Evolutionary conservation across 2,888 invertebrate genomes (phyloP), one percentile per base, ranked within the genome.

Genomic region (Volucella zonaria): DNA sequence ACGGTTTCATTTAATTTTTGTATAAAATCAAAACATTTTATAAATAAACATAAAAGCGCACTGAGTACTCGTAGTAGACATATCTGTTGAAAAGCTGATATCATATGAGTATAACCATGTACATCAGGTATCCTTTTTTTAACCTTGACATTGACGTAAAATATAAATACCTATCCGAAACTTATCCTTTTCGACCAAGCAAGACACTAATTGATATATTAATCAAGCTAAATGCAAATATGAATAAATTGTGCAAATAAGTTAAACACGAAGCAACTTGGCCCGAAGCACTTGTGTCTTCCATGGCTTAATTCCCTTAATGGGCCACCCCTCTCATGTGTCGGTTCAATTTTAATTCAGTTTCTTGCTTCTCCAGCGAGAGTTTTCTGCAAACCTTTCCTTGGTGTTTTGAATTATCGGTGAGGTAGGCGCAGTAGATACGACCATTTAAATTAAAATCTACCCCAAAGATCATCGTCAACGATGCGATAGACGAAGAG

Each of bases 391-490:
- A 70, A 83, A 68, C 68, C 58, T 52, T 49, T 66, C 54, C 31
- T 64, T 45, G 74, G 74, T 75, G 77, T 54, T 49, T 61, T 47
- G 47, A 54, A 75, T 74, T 75, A 80, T 80, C 80, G 70, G 68
- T 43, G 43, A 59, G 64, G 80, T 68, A 80, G 75, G 71, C 67
- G 31, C 15, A 45, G n/a, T 66, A 64, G 73, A 70, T 79, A 70
- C 74, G 79, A 79, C 73, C 67, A 82, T 73, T 82, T 82, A 75
- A 83, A 83, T 79, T 83, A 75, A 79, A 83, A 66, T 70, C 70
- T 52, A 73, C 74, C 78, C 75, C 47, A 59, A 83, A 75, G 80
- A 83, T 82, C 78, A 68, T 68, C 61, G 62, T 45, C 56, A 59
- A 14, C 52, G 18, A 45, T 40, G 47, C 14, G 14, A 15, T 66